A percentile compares a stretch with the other conserved stretches of the same genome.
Evolutionary conservation across 2,113 vertebrate species (phyloP).

Genomic region (Sceloporus tristichus): DNA sequence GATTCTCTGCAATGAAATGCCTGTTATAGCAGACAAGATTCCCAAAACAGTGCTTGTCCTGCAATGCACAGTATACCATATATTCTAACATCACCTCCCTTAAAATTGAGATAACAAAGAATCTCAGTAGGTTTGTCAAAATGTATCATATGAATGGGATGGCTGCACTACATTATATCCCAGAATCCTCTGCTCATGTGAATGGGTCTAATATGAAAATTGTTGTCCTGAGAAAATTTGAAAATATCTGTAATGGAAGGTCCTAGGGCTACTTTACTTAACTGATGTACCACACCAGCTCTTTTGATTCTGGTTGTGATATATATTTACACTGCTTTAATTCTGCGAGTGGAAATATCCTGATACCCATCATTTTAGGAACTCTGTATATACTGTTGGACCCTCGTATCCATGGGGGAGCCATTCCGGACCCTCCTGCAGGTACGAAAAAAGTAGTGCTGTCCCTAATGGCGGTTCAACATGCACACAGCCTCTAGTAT

Average conservation of each 20-base stretch:
- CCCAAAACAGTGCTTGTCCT: background rate
- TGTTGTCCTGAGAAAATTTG: background rate
- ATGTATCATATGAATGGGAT: background rate
- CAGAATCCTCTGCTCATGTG: background rate
- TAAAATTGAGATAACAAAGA: background rate
- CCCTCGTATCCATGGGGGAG: too few species aligned
- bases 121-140: background rate
- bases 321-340: background rate
- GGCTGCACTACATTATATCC: background rate
- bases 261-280: background rate
- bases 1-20: background rate
- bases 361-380: conserved; percentile 37
- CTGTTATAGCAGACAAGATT: background rate
- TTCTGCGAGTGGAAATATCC: too few species aligned
- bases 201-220: background rate
- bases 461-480: too few species aligned
- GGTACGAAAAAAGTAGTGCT: too few species aligned
- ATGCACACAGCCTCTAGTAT: too few species aligned
- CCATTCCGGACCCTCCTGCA: too few species aligned
- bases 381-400: conserved; percentile 17
- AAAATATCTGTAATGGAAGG: background rate
- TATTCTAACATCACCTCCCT: background rate
- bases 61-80: background rate
- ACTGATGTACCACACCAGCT: too few species aligned
- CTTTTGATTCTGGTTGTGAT: background rate